A percentile compares a stretch with the other conserved stretches of the same genome.
Conservation (phyloP, 1,140 invertebrate species). For the Papilio glaucus region DNA sequence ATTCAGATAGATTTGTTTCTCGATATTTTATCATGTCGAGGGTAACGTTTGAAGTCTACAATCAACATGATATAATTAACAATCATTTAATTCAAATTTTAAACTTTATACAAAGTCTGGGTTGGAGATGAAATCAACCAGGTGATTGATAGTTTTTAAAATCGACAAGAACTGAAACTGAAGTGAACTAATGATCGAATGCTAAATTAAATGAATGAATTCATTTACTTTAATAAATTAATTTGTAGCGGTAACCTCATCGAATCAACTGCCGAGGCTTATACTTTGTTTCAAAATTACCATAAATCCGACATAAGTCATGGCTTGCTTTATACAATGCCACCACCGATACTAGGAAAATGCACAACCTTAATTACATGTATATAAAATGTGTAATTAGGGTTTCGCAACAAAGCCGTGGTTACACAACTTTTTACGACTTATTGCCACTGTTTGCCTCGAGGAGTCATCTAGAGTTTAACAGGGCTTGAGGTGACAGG, state of each 20-base stretch:
- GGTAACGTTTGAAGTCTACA: no score
- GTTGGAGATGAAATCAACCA: neutral
- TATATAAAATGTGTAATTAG: constrained; percentile 7
- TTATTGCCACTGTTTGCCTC: no score
- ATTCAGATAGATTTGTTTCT: no score
- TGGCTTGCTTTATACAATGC: constrained; percentile 8
- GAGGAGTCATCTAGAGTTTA: no score
- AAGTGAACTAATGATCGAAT: neutral
- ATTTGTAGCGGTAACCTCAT: constrained; percentile 1
- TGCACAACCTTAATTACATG: constrained; percentile 20
- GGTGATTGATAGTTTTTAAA: neutral
- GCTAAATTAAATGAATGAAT: neutral
- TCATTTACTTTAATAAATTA: constrained; percentile 17
- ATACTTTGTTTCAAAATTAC: constrained; percentile 3
- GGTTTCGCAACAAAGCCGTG: neutral
- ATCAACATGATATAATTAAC: no score
- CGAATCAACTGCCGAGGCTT: neutral
- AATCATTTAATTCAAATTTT: no score
- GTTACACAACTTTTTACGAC: no score
- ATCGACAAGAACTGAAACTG: neutral
- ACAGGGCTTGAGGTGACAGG: no score
- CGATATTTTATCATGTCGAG: no score
- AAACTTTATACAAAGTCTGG: no score
- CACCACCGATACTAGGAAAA: constrained; percentile 15
- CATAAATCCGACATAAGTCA: constrained; percentile 18